Percentiles rank a stretch among this genome's conserved stretches.
phyloP scores from a whole-genome alignment of 2,888 invertebrate genomes.

The Erannis defoliaria region DNA sequence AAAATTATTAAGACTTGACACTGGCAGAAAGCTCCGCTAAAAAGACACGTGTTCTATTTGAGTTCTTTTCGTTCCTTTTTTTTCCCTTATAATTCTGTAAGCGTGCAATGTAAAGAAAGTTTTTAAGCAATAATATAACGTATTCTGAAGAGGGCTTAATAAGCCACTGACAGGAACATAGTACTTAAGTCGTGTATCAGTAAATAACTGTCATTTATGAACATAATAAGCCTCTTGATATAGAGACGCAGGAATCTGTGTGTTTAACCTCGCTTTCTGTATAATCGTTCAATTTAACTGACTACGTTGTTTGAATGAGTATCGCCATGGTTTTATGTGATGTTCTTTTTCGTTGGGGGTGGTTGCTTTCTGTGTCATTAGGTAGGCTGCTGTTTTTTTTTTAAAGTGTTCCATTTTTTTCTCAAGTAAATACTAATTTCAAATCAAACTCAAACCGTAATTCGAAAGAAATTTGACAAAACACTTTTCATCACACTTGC shows the following conservation, averaged over 20 bases:
- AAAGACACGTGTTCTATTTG: too few species aligned
- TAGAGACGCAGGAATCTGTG: conserved; percentile 18
- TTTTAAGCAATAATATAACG: background rate
- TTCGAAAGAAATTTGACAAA: too few species aligned
- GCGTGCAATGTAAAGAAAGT: too few species aligned
- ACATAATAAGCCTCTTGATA: conserved; percentile 33
- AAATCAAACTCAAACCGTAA: too few species aligned
- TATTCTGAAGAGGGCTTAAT: conserved; percentile 1
- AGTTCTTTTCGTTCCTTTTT: too few species aligned
- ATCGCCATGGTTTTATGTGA: background rate
- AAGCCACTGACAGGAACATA: conserved; percentile 37
- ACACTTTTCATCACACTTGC: too few species aligned
- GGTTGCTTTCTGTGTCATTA: background rate
- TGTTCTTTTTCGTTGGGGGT: background rate
- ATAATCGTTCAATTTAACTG: conserved; percentile 40
- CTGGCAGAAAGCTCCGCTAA: too few species aligned
- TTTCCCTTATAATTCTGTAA: too few species aligned
- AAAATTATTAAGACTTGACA: too few species aligned
- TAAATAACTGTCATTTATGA: conserved; percentile 41
- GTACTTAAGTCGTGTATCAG: conserved; percentile 39
- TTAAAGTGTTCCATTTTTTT: too few species aligned
- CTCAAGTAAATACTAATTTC: too few species aligned
- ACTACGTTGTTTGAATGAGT: conserved; percentile 26
- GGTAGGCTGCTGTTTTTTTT: background rate
- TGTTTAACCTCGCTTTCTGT: conserved; percentile 30